phyloP scores from a whole-genome alignment of 1,140 invertebrate genomes.

The Muscidifurax raptorellus region DNA sequence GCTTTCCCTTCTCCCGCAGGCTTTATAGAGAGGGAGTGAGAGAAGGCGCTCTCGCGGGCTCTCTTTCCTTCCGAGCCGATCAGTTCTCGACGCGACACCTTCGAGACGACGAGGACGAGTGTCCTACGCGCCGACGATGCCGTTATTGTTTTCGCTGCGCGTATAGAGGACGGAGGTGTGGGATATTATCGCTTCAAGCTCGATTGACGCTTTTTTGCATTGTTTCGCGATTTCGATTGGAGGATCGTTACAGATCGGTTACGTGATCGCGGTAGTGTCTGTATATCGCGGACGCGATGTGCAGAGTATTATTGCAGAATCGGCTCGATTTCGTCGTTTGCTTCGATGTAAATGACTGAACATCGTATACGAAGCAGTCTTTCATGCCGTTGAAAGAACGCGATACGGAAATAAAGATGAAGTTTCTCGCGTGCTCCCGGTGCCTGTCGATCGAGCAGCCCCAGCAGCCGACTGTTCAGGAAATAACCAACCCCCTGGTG shows the following conservation, averaged over 20 bases:
- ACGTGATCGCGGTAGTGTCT: no score
- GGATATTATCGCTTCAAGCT: slow-evolving; percentile 1
- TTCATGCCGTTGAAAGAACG: not conserved
- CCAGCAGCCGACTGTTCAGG: slow-evolving; percentile 20
- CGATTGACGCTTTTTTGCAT: slow-evolving; percentile 12
- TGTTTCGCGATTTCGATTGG: not conserved
- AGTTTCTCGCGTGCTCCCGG: slow-evolving; percentile 66
- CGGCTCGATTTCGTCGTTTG: slow-evolving; percentile 35
- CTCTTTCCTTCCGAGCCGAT: slow-evolving; percentile 20
- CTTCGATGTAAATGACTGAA: slow-evolving; percentile 35
- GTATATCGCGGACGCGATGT: not conserved
- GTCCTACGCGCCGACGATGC: not conserved
- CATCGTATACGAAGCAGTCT: not conserved
- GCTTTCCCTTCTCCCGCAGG: slow-evolving; percentile 27
- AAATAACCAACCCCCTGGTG: slow-evolving; percentile 65
- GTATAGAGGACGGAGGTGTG: not conserved
- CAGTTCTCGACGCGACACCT: slow-evolving; percentile 50
- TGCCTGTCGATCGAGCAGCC: slow-evolving; percentile 58
- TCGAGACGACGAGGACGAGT: slow-evolving; percentile 26
- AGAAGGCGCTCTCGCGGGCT: slow-evolving; percentile 9
- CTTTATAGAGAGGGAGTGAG: not conserved
- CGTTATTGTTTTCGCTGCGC: not conserved
- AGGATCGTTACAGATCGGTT: not conserved
- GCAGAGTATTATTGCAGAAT: not conserved
- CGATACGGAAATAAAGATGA: slow-evolving; percentile 59